Base-by-base conservation (phyloP, 2,888 invertebrate genomes). In the Drosophila kambysellisi region DNA sequence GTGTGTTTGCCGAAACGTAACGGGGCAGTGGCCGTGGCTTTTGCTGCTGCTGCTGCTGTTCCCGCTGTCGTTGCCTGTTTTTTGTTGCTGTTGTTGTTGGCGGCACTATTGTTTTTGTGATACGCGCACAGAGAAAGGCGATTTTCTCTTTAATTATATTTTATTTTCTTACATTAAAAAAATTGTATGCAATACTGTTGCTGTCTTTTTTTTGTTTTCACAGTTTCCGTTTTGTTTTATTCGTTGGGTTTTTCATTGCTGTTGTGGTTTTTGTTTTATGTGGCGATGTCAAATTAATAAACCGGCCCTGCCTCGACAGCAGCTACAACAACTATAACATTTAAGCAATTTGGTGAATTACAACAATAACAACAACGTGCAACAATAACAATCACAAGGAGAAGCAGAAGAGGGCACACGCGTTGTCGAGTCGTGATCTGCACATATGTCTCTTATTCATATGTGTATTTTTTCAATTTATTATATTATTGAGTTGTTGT, bases 131-230 rank as follows among this genome's bases (percentile, higher is more conserved):
- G 79, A 85, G 85, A 85, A 85, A 85, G 85, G 85, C 85, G 85
- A 83, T 85, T 85, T 85, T 85, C 85, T 88, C 85, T 85, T 85
- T 85, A 85, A 85, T 85, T 85, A 85, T 88, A 85, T 85, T 85
- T 85, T 88, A 83, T 88, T 79, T 85, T 87, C 84, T 74, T 79
- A 79, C 73, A 76, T 76, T 85, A 84, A 54, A 73, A 83, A 75
- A 57, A 78, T 79, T 76, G 81, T 88, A 59, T 74, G 76, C 74
- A 82, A 72, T 84, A 81, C 73, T 76, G 59, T 39, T 68, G 65
- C 32, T 69, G 56, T 41, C 52, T 58, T 65, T 71, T 33, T 52
- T 54, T 54, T 39, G 39, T 54, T 75, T 76, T 79, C 76, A 70
- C 67, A 71, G 67, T 71, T 86, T 84, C 86, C 86, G 83, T 86